phyloP scores from a whole-genome alignment of 92 coral and sea anemone species.

The Phenganax marumi region DNA sequence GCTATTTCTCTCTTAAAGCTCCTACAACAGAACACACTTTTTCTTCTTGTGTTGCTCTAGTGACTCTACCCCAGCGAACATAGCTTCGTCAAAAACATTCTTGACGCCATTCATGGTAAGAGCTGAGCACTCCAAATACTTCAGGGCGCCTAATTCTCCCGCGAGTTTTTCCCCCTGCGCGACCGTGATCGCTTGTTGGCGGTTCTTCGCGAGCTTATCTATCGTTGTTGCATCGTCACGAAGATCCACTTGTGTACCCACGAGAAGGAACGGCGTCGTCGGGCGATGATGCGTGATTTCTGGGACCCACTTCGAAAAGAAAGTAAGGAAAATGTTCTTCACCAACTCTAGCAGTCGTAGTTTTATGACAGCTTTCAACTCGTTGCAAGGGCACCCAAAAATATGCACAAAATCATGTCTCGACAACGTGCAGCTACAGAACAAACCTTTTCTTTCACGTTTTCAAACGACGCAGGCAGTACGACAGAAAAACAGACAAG shows the following conservation, averaged over 20 bases:
- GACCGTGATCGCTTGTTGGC: constrained; percentile 85
- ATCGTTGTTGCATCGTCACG: constrained; percentile 95
- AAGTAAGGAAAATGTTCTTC: background rate
- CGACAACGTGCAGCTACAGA: constrained; percentile 4
- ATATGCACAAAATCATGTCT: background rate
- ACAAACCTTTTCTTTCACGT: constrained; percentile 95
- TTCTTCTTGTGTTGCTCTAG: constrained; percentile 95
- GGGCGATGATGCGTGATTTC: constrained; percentile 99
- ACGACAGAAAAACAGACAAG: too few relatives aligned
- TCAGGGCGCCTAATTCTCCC: constrained; percentile 85
- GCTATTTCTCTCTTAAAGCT: background rate
- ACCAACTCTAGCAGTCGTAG: background rate
- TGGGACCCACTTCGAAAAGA: too few relatives aligned
- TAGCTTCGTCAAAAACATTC: constrained; percentile 96
- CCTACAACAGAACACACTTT: constrained; percentile 78
- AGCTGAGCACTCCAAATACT: constrained; percentile 93
- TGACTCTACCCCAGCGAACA: constrained; percentile 91
- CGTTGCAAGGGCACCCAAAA: background rate
- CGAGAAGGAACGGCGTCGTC: constrained; percentile 94
- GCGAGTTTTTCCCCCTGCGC: constrained; percentile 88
- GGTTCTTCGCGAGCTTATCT: too few relatives aligned
- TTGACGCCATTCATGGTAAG: constrained; percentile 91
- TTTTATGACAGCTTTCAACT: background rate
- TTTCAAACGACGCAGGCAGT: too few relatives aligned
- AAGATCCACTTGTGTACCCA: constrained; percentile 98